Evolutionary conservation across 2,113 vertebrate genomes (phyloP), one percentile per base, ranked within the genome.

Genomic region (Morone chrysops): DNA sequence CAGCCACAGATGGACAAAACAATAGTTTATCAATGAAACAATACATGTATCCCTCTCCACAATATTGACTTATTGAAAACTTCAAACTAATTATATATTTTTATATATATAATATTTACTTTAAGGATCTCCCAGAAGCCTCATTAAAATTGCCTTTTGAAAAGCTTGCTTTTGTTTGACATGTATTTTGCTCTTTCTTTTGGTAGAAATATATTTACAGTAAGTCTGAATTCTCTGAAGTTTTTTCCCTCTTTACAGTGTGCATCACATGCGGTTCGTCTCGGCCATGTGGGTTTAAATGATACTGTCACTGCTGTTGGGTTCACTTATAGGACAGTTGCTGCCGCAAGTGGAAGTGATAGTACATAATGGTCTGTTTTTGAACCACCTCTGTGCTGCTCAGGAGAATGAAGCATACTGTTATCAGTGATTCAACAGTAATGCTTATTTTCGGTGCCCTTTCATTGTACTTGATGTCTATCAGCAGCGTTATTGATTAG

Each of bases 401-500:
- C 40, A 22, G 38, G 60, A 81, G 56, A 81, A 56, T 51, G 75
- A 70, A 76, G 78, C 65, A 16, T 10, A 22, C 59, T 5, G 63
- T 73, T 87, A 86, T 89, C 83, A 63, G 6, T n/a, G 54, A 75
- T 79, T 63, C 83, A 63, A 59, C 81, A 73, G 75, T 81, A 59
- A 69, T 81, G 76, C 63, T 83, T 81, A 81, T 72, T 80, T 79
- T 82, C 67, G 38, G 25, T 79, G 72, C 48, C 62, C 53, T 87
- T 87, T 75, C 66, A 79, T 75, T 88, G 77, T 70, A 61, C 83
- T 75, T 56, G 83, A 85, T 89, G 77, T 78, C 71, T 88, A 88
- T 90, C 90, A 68, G 70, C 31, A 7, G 31, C 16, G 59, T 72
- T 87, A 86, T 81, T 78, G 84, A 87, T 74, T 74, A 67, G 77